Base-by-base conservation (phyloP, 2,888 invertebrate species). In the Ochlodes sylvanus region DNA sequence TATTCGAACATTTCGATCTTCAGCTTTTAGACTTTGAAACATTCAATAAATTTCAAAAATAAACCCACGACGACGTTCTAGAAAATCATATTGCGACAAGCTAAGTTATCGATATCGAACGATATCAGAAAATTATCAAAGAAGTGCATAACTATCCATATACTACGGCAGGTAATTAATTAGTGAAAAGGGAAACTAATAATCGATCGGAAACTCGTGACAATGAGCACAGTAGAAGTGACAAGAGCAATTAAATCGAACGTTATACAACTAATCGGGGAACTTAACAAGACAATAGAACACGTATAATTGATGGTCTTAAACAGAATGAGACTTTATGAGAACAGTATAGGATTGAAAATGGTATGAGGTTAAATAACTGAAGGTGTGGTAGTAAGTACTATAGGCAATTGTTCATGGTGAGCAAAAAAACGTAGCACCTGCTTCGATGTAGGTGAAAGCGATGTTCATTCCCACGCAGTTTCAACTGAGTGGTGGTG, bases 401-500 rank as follows among this genome's bases (percentile, higher is more conserved):
- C 68, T 47, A 58, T 50, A 71, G 63, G 64, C 75, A 65, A 77
- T 78, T 78, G 78, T 78, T 77, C 73, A 69, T 71, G 70, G 75
- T 72, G 76, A 73, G 77, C 79, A 81, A 80, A 86, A 85, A 85
- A 76, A 61, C 34, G 19, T 19, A 65, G 70, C 75, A 73, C 70
- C 79, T 75, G 77, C 76, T 75, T 75, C 73, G 71, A 73, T 75
- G 73, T 75, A 69, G 72, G 77, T 77, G 81, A 81, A 81, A 81
- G 77, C 79, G 77, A 74, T 75, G 76, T 73, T 63, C 76, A 61
- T 83, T 86, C 87, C 77, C 86, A 86, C 86, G 82, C 44, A 57
- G 71, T 74, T 81, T 86, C 83, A 84, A 82, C 85, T 85, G 83
- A 86, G 77, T 75, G 75, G 69, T 73, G 70, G 71, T 77, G 71